Evolutionary conservation across 64 coral and sea anemone genomes (phyloP).

Genomic region (Porites lutea): DNA sequence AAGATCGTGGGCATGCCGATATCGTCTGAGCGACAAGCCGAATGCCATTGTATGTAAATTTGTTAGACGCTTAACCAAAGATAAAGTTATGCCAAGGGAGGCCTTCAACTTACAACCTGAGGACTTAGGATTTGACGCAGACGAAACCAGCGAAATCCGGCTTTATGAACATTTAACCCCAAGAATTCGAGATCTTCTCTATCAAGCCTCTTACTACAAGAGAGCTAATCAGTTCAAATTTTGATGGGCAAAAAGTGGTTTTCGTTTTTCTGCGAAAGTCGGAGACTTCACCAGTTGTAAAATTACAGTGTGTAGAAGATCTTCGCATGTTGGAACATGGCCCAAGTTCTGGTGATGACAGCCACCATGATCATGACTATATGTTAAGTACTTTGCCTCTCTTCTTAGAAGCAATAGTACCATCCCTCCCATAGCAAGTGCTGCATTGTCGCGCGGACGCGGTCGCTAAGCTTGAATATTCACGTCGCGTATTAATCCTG

Average conservation of each 20-base stretch:
- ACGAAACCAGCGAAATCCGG: background rate
- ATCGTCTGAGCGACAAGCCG: too few species aligned
- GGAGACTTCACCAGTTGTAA: constrained; percentile 8
- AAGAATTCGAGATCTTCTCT: constrained; percentile 5
- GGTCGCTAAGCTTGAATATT: too few species aligned
- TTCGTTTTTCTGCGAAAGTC: constrained; percentile 1
- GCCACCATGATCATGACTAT: background rate
- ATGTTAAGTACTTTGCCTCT: background rate
- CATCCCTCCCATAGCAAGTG: too few species aligned
- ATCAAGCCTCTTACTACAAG: constrained; percentile 15
- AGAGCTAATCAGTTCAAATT: constrained; percentile 12
- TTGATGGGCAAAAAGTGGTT: constrained; percentile 33
- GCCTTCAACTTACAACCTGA: background rate
- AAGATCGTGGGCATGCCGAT: too few species aligned
- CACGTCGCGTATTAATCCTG: too few species aligned
- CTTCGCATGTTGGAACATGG: background rate
- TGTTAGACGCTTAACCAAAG: background rate
- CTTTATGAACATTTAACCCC: constrained; percentile 39
- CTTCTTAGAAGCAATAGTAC: too few species aligned
- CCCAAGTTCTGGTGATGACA: background rate
- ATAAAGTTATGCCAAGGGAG: background rate
- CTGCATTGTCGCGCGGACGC: too few species aligned
- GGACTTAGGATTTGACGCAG: background rate
- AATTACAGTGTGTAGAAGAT: constrained; percentile 17
- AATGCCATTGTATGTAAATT: constrained; percentile 31